phyloP scores from a whole-genome alignment of 2,113 vertebrate genomes.

The Epinephelus cyanopodus region DNA sequence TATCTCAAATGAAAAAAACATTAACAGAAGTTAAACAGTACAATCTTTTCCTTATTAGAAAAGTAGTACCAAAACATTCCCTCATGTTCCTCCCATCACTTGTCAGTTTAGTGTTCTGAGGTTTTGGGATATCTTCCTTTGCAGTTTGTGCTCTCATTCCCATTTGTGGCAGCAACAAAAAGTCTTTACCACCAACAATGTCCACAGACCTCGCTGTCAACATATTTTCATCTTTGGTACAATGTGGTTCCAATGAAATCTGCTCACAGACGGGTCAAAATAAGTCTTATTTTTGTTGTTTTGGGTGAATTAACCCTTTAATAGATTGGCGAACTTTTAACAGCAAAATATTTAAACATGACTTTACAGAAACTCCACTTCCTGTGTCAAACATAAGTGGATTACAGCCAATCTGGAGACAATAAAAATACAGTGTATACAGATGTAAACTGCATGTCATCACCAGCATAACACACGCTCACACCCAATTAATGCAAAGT shows the following conservation, averaged over 20 bases:
- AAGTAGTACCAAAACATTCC: not conserved
- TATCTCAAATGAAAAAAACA: not conserved
- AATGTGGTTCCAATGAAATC: slow-evolving; percentile 11
- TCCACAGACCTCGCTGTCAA: not conserved
- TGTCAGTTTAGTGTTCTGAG: not conserved
- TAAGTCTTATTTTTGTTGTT: not conserved
- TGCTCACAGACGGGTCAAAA: not conserved
- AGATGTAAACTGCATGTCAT: slow-evolving; percentile 6
- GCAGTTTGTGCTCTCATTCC: not conserved
- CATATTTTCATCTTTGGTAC: not conserved
- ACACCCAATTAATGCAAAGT: not conserved
- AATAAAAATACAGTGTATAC: slow-evolving; percentile 12
- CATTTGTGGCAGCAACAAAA: not conserved
- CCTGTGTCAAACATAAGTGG: slow-evolving; percentile 5
- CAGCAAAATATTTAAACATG: not conserved
- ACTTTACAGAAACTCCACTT: slow-evolving; percentile 22
- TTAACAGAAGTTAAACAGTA: not conserved
- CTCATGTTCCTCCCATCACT: not conserved
- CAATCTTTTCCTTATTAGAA: not conserved
- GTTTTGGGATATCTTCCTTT: not conserved
- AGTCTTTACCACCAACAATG: not conserved
- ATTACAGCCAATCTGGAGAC: slow-evolving; percentile 23
- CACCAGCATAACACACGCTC: slow-evolving; percentile 7
- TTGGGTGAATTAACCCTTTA: not conserved
- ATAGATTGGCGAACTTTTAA: not conserved